Evolutionary conservation across 2,888 invertebrate species (phyloP).

Genomic region (Pachycephus smyrnensis): DNA sequence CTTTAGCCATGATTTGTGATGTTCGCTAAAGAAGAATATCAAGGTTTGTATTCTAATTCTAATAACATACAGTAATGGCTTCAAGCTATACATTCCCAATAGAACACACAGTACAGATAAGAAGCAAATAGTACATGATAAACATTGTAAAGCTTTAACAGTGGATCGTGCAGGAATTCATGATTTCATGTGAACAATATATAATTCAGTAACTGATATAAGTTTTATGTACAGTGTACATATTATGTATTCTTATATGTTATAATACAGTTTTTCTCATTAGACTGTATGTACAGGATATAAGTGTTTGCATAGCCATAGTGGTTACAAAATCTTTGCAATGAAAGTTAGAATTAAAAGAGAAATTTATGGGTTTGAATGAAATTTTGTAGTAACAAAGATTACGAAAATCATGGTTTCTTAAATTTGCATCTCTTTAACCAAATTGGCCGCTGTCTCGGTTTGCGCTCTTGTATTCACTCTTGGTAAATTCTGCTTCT

Average conservation of each 20-base stretch:
- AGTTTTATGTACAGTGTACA: conserved; percentile 4
- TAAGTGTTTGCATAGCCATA: background rate
- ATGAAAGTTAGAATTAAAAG: background rate
- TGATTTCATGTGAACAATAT: background rate
- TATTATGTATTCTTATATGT: conserved; percentile 3
- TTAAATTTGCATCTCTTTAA: conserved; percentile 36
- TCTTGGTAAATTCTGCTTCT: conserved; percentile 23
- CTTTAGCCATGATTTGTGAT: conserved; percentile 31
- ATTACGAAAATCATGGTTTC: background rate
- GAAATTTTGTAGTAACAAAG: background rate
- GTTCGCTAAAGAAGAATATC: background rate
- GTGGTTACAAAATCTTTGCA: background rate
- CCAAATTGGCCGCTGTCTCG: conserved; percentile 34
- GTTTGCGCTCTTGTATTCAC: conserved; percentile 25
- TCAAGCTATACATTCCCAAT: too few relatives aligned
- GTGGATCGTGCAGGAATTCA: background rate
- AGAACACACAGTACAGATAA: background rate
- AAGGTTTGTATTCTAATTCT: background rate
- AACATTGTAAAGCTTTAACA: background rate
- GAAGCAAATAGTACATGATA: background rate
- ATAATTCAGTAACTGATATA: background rate
- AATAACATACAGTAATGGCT: too few relatives aligned
- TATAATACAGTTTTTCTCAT: background rate
- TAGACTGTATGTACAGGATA: background rate
- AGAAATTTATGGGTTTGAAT: background rate